Percentiles rank a stretch among this genome's conserved stretches.
Conservation (phyloP, 1,140 invertebrate genomes). For the Drusus annulatus region DNA sequence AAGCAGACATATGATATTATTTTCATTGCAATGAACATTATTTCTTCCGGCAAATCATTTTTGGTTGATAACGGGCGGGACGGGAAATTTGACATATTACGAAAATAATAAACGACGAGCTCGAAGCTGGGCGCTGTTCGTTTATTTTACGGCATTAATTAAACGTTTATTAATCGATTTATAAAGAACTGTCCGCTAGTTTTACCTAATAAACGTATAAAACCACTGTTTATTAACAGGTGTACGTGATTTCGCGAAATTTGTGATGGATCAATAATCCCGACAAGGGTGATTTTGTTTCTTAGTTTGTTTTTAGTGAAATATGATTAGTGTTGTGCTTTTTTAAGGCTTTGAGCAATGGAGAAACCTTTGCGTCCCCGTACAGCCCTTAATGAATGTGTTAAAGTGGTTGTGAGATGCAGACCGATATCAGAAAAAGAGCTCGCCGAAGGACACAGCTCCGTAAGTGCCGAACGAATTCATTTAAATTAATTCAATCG, state of each 20-base stretch:
- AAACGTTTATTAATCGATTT: slow-evolving; percentile 4
- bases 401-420: slow-evolving; percentile 93
- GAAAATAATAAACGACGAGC: slow-evolving; percentile 49
- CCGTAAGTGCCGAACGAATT: slow-evolving; percentile 69
- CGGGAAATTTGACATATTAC: slow-evolving; percentile 49
- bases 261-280: slow-evolving; percentile 48
- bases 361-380: slow-evolving; percentile 64
- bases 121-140: slow-evolving; percentile 41
- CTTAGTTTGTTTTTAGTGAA: slow-evolving; percentile 33
- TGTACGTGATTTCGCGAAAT: slow-evolving; percentile 44
- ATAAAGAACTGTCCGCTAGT: slow-evolving; percentile 20
- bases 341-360: slow-evolving; percentile 36
- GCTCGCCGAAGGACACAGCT: slow-evolving; percentile 78
- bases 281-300: slow-evolving; percentile 15
- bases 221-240: slow-evolving; percentile 48
- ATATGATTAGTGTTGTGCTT: slow-evolving; percentile 30
- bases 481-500: slow-evolving; percentile 37
- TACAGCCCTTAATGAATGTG: slow-evolving; percentile 79
- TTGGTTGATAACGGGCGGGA: slow-evolving; percentile 45
- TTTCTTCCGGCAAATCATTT: slow-evolving; percentile 36
- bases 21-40: neutral
- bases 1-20: no score
- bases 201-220: neutral
- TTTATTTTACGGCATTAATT: slow-evolving; percentile 39
- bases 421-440: slow-evolving; percentile 91